Percentiles rank a stretch among this genome's conserved stretches.
phyloP scores from a whole-genome alignment of 1,140 invertebrate species.

The Paraescarpia echinospica region DNA sequence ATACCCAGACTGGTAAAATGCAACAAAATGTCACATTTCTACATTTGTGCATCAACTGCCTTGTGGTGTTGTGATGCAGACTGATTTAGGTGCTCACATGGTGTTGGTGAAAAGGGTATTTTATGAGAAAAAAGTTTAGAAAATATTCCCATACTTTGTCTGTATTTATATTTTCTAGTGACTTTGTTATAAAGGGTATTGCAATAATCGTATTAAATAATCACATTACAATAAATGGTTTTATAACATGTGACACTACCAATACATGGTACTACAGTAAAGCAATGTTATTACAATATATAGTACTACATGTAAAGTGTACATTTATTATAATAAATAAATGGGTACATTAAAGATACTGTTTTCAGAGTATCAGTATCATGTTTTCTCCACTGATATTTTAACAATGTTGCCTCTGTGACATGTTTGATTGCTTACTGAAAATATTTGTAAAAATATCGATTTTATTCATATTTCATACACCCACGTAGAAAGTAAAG shows the following conservation, averaged over 20 bases:
- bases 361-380: too few species aligned
- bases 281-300: too few species aligned
- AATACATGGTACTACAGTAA: too few species aligned
- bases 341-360: neutral
- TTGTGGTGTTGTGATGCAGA: neutral
- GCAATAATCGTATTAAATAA: neutral
- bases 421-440: neutral
- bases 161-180: neutral
- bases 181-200: neutral
- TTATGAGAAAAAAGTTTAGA: neutral
- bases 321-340: too few species aligned
- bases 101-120: neutral
- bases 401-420: neutral
- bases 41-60: neutral
- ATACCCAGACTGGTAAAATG: neutral
- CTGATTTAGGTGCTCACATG: neutral
- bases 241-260: too few species aligned
- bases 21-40: neutral
- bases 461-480: neutral
- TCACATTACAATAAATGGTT: too few species aligned
- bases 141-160: neutral
- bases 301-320: too few species aligned
- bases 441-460: neutral
- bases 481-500: neutral
- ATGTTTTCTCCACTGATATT: neutral